These are phyloP conservation scores for Vireo griseus DNA, from an alignment of 2,797 vertebrate genomes.

Conservation along the genomic window DNA sequence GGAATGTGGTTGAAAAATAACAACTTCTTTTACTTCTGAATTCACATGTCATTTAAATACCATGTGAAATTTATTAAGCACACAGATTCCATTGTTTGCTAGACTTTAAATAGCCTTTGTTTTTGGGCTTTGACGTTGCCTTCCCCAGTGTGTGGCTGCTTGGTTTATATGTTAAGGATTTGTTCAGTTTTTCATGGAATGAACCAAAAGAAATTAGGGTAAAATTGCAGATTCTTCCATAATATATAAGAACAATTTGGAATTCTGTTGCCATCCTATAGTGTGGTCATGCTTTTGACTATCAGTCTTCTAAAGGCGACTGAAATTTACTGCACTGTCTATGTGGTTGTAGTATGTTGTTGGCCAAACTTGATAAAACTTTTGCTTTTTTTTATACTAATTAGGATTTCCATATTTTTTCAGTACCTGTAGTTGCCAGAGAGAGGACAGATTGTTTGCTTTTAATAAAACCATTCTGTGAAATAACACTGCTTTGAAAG, in stretches of 20 bases:
- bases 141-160: not conserved
- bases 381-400: not conserved
- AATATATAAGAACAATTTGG: not conserved
- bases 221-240: not conserved
- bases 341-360: not conserved
- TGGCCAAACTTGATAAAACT: not conserved
- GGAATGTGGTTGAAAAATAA: not conserved
- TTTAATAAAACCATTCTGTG: not conserved
- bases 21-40: not conserved
- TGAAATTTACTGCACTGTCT: not conserved
- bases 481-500: not conserved
- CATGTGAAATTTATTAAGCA: constrained; percentile 31
- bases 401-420: not conserved
- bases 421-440: not conserved
- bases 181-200: not conserved
- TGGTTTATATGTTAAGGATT: not conserved
- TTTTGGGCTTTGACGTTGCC: not conserved
- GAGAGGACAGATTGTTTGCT: not conserved
- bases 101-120: constrained; percentile 29
- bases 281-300: not conserved
- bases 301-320: not conserved
- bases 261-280: not conserved
- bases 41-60: not conserved
- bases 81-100: constrained; percentile 17
- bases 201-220: not conserved